A percentile compares a stretch with the other conserved stretches of the same genome.
Evolutionary conservation across 2,888 invertebrate genomes (phyloP).

Genomic region (Leptinotarsa haldemani): DNA sequence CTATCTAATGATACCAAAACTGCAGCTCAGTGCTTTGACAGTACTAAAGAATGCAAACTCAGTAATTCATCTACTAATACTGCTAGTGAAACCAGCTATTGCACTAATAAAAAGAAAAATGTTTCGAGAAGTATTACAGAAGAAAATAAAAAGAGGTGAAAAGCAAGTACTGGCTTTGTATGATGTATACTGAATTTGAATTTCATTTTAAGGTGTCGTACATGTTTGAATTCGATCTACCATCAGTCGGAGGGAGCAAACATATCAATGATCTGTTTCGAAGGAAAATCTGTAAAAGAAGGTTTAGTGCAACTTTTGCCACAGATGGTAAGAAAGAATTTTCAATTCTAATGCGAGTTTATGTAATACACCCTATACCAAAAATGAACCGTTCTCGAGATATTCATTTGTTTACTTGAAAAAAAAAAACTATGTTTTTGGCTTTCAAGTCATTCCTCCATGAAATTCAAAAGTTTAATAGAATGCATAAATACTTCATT

Average conservation of each 20-base stretch:
- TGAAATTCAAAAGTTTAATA: too few relatives aligned
- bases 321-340: too few relatives aligned
- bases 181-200: not conserved
- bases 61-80: conserved; percentile 5
- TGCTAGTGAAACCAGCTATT: not conserved
- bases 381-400: not conserved
- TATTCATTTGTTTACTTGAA: too few relatives aligned
- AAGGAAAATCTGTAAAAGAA: too few relatives aligned
- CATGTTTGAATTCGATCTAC: too few relatives aligned
- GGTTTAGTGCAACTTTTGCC: too few relatives aligned
- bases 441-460: too few relatives aligned
- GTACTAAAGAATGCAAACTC: not conserved
- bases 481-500: too few relatives aligned
- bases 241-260: too few relatives aligned
- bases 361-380: not conserved
- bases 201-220: not conserved
- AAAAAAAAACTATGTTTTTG: too few relatives aligned
- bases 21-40: not conserved
- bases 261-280: too few relatives aligned
- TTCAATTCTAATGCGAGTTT: not conserved
- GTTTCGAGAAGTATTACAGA: not conserved
- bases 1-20: not conserved
- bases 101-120: not conserved
- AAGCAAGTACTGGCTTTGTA: not conserved
- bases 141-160: not conserved